phyloP scores from a whole-genome alignment of 2,888 invertebrate genomes.

The Nephrotoma appendiculata region DNA sequence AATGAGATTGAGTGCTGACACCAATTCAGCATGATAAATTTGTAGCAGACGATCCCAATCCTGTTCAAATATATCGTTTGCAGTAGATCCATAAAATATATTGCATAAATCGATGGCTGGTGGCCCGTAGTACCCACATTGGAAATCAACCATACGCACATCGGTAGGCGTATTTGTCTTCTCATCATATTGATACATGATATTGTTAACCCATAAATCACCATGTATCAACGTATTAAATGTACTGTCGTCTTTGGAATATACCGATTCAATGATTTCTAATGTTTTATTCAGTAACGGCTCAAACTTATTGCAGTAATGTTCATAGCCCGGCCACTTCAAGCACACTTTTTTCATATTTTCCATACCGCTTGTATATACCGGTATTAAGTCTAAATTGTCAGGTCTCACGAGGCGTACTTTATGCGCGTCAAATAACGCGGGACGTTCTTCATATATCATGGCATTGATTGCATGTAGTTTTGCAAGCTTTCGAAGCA shows the following conservation, averaged over 20 bases:
- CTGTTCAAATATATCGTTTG: not conserved
- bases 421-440: too few species aligned
- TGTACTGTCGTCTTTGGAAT: not conserved
- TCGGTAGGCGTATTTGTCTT: conserved; percentile 19
- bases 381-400: too few species aligned
- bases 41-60: not conserved
- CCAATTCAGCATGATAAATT: not conserved
- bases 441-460: not conserved
- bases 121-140: not conserved
- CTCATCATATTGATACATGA: conserved; percentile 25
- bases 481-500: not conserved
- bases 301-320: too few species aligned
- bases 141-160: conserved; percentile 15
- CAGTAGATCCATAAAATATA: not conserved
- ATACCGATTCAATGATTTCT: not conserved
- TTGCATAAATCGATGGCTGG: not conserved
- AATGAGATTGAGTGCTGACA: not conserved
- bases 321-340: too few species aligned
- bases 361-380: too few species aligned
- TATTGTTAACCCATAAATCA: conserved; percentile 30
- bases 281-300: too few species aligned
- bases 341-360: too few species aligned
- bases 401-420: too few species aligned
- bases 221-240: conserved; percentile 21
- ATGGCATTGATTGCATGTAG: not conserved